Conservation (phyloP, 2,797 vertebrate genomes). For the Holocentrus rufus region DNA sequence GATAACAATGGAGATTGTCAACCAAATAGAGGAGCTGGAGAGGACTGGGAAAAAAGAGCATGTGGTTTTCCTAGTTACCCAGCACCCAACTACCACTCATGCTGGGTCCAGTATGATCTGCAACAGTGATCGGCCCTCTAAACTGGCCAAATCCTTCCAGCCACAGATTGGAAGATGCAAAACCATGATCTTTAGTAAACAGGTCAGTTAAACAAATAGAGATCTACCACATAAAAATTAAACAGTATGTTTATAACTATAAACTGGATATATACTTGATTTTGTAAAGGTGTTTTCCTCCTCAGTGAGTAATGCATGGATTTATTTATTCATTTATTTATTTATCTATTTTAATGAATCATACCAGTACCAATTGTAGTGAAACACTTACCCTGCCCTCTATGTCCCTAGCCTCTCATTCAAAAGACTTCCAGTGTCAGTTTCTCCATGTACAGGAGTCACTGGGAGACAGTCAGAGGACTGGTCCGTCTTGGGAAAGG, state of each 20-base stretch:
- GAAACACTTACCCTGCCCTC: too few species aligned
- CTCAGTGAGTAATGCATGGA: too few species aligned
- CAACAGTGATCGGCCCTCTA: conserved; percentile 47
- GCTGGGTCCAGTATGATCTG: not conserved
- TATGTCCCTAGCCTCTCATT: conserved; percentile 13
- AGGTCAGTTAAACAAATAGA: conserved; percentile 62
- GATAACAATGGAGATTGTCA: conserved; percentile 85
- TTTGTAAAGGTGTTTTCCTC: too few species aligned
- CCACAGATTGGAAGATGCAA: conserved; percentile 42
- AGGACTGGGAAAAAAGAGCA: conserved; percentile 83
- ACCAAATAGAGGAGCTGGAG: conserved; percentile 81
- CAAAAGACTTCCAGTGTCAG: conserved; percentile 12
- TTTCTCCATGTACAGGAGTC: conserved; percentile 65
- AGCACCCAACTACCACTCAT: conserved; percentile 52
- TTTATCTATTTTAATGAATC: too few species aligned
- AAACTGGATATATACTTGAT: too few species aligned
- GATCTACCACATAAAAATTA: too few species aligned
- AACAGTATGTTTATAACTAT: too few species aligned
- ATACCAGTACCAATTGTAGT: too few species aligned
- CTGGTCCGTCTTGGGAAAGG: conserved; percentile 81
- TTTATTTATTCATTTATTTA: too few species aligned
- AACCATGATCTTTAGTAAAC: conserved; percentile 59
- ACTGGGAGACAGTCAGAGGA: conserved; percentile 81
- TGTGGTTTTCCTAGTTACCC: conserved; percentile 82
- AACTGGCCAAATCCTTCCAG: conserved; percentile 37